Evolutionary conservation across 2,888 invertebrate genomes (phyloP), one percentile per base, ranked within the genome.

Genomic region (Dryadula phaetusa): DNA sequence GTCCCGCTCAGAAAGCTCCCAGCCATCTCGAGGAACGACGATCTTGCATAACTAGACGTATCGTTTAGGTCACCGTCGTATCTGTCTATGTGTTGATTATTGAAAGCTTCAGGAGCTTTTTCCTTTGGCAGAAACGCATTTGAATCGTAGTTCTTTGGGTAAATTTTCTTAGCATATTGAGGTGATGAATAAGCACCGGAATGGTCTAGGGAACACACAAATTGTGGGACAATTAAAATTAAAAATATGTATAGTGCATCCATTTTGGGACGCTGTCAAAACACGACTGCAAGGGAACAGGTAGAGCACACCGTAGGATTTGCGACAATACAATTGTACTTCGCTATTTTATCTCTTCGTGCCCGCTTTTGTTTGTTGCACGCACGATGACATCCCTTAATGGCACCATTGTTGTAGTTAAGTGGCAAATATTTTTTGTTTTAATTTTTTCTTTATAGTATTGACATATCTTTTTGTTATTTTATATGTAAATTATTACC

Each of bases 351-450:
- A 91, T 92, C 90, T 91, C 83, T 88, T 87, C 87, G 85, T 82
- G 76, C 69, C 71, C 77, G 79, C 90, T 90, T 92, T 92, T 92
- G 92, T 92, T 89, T 86, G 79, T 81, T 70, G 83, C 87, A 92
- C 91, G 92, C 92, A 85, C 90, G 88, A 85, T 88, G 92, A 89
- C 90, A 88, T 89, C 85, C 80, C 79, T 80, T 92, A 91, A 92
- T 92, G 83, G 87, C 58, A 76, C 83, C 79, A 90, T 91, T 91
- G 90, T 92, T 88, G 81, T 81, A 79, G 78, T 81, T 79, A 84
- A 82, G 82, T 86, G 82, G 83, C 79, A 62, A 58, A 49, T 62
- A 46, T 64, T 40, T 53, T 37, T 61, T 58, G 18, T 14, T 49
- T 3, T 4, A 16, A 37, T 14, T 28, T 37, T 34, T 64, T 56